Base-by-base conservation (phyloP, 2,797 vertebrate genomes). In the Sebastes melanostomus region DNA sequence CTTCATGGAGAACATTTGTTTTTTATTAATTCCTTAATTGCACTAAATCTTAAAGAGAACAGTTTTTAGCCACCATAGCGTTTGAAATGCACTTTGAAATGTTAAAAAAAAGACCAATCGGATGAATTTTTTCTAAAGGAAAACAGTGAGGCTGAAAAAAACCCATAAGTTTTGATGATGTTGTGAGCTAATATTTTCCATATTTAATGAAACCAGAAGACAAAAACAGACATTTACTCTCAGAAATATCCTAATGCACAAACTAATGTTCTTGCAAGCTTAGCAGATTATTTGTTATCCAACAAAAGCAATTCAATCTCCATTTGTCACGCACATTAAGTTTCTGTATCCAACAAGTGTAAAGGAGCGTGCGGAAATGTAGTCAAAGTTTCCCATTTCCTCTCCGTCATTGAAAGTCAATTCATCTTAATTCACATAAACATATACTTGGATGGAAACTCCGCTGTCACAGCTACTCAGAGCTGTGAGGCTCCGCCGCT, bases 401-500 rank as follows among this genome's bases (percentile, higher is more conserved):
- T 68, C 42, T 63, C 46, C 24, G 32, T 52, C 60, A 55, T 4
- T 52, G 16, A 50, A 79, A 80, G 69, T 72, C 54, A 59, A 60
- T 89, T 78, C 7, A 74, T 82, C 76, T 72, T 80, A 59, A 81
- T 72, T 66, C 22, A 34, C 25, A 56, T 70, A 61, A 72, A 82
- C 69, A 73, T n/a, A 61, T 56, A 61, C 46, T 72, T 25, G 8
- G n/a, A 67, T 61, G 67, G 72, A 75, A 75, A 72, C 20, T 73
- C 4, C 0, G 4, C 66, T 60, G 67, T 71, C 54, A 65, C 16
- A 20, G 70, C 75, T 77, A 18, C 81, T 84, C 38, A 61, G 8
- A 42, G 29, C 36, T 55, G 55, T 1, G 3, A 72, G 46, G 32
- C 60, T 80, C 2, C 27, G 29, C 14, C 67, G 3, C 22, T 83